phyloP scores from a whole-genome alignment of 2,797 vertebrate genomes.

The Knipowitschia caucasica region DNA sequence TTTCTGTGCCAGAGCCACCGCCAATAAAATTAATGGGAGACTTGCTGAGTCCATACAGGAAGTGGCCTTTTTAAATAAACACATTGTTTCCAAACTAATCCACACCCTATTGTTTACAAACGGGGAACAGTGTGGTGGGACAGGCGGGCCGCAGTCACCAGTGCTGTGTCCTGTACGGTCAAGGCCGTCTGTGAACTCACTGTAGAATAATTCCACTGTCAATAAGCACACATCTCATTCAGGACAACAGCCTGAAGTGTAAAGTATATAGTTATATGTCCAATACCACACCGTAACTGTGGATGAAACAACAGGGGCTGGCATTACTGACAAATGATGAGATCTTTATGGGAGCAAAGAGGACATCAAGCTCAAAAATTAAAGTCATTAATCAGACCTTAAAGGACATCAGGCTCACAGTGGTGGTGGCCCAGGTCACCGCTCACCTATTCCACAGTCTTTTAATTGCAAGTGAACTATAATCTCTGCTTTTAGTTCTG shows the following conservation, averaged over 20 bases:
- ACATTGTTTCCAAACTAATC: conserved; percentile 85
- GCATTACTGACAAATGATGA: conserved; percentile 1
- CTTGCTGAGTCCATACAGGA: conserved; percentile 78
- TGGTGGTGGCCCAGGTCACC: neutral
- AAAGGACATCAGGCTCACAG: conserved; percentile 1
- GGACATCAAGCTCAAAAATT: conserved; percentile 1
- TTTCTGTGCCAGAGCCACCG: conserved; percentile 69
- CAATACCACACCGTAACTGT: neutral
- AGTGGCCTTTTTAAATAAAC: conserved; percentile 82
- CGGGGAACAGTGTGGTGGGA: conserved; percentile 69
- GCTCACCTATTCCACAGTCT: neutral
- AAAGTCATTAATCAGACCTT: conserved; percentile 5
- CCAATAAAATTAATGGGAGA: conserved; percentile 81
- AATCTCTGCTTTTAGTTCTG: no score
- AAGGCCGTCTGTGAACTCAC: conserved; percentile 54
- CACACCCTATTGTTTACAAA: conserved; percentile 83
- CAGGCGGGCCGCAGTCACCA: conserved; percentile 54
- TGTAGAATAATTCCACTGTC: conserved; percentile 47
- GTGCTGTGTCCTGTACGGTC: conserved; percentile 61
- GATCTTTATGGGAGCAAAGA: neutral
- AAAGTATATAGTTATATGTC: neutral
- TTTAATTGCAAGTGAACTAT: neutral
- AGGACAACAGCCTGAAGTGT: conserved; percentile 20
- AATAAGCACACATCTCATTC: conserved; percentile 40
- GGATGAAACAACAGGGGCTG: neutral